Base-by-base conservation (phyloP, 2,888 invertebrate species). In the Tetranychus truncatus region DNA sequence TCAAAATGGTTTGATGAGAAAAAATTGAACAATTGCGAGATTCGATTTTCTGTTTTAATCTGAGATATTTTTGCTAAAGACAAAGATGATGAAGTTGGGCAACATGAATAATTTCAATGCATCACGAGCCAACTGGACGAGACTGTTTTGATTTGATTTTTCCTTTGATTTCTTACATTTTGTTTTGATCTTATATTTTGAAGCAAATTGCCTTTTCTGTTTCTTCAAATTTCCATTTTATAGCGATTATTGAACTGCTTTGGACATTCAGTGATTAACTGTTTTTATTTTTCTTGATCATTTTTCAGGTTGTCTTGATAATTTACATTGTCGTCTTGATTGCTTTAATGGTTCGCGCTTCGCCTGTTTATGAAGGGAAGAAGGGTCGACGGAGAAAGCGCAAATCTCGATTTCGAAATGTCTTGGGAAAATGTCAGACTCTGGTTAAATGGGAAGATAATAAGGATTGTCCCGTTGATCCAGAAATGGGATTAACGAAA, bases 361-460 rank as follows among this genome's bases (percentile, higher is more conserved):
- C 21, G 9, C 69, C 69, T 11, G 69, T 69, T 11, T 69, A 69
- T 21, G 21, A 24, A 0, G 69, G 20, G 69, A 69, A 69, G 20
- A 69, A 69, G 9, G 6, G 34, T 11, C 20, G 34, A 69, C 20
- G 69, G 34, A 69, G 20, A 69, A 69, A 69, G 20, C 69, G 69
- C 4, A 20, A 1, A 24, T 24, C 20, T 24, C 20, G 34, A 69
- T 15, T 15, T 55, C 55, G 55, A 1, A 55, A 55, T 7, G 1
- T 69, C 9, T 8, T 24, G 18, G 69, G 69, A 9, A 69, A 69
- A 69, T 24, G 69, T 69, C 69, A 69, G 34, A 69, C 69, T 24
- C 15, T 69, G n/a, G 69, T 69, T 69, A 20, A 69, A 69, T 69
- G 69, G 69, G 21, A 69, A 69, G 55, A 55, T 55, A 55, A 55